A percentile compares a stretch with the other conserved stretches of the same genome.
phyloP scores from a whole-genome alignment of 2,113 vertebrate genomes.

The Pungitius pungitius region DNA sequence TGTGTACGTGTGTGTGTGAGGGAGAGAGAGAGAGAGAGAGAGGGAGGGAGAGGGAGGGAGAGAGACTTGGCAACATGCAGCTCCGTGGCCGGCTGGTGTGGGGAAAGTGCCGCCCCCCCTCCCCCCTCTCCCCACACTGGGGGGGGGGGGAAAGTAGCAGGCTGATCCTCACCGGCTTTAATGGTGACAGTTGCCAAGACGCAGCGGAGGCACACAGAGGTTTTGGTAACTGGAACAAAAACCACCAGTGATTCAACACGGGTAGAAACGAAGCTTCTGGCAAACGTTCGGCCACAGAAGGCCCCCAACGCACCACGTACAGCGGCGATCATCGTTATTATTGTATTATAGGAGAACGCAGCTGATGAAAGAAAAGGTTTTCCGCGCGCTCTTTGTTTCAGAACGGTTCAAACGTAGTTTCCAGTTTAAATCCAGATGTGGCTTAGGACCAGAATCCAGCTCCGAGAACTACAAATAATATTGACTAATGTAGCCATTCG shows the following conservation, averaged over 20 bases:
- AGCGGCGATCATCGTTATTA: background rate
- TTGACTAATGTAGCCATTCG: no score
- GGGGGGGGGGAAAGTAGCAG: conserved; percentile 35
- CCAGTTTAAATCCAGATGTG: background rate
- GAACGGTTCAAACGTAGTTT: background rate
- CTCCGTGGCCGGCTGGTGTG: conserved; percentile 41
- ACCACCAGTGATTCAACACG: background rate
- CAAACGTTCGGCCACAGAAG: conserved; percentile 16
- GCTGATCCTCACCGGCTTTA: conserved; percentile 48
- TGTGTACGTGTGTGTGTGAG: background rate
- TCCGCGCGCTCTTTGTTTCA: background rate
- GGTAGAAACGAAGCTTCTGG: conserved; percentile 9
- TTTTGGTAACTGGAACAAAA: conserved; percentile 26
- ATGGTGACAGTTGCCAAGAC: conserved; percentile 38
- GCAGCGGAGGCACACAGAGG: conserved; percentile 18
- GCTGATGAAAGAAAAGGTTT: background rate
- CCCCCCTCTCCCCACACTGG: no score
- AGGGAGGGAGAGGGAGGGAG: background rate
- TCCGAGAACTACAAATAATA: background rate
- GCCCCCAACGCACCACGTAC: background rate
- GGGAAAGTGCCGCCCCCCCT: conserved; percentile 54
- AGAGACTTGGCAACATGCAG: conserved; percentile 46
- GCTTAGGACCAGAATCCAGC: background rate
- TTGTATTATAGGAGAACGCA: background rate
- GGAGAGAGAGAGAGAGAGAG: background rate